Evolutionary conservation across 2,113 vertebrate genomes (phyloP), one percentile per base, ranked within the genome.

Genomic region (Tupaia chinensis): DNA sequence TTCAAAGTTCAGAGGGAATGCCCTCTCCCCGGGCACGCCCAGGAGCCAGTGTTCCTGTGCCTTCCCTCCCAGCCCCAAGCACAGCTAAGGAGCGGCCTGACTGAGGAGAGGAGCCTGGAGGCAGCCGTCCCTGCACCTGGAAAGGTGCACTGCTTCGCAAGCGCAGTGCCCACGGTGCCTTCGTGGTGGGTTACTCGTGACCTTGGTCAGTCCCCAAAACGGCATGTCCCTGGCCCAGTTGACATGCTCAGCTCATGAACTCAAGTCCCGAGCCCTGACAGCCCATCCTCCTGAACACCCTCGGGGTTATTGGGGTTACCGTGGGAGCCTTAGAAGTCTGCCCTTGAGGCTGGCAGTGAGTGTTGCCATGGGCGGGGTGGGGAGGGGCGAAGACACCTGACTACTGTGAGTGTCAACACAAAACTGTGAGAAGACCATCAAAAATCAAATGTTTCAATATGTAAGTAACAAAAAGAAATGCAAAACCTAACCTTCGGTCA

Each of bases 81-180:
- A 20, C 58, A 9, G 53, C 15, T 23, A 3, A 25, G 69, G 29
- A 27, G 74, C 8, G n/a, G n/a, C 20, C 82, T 79, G 14, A 6
- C n/a, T 23, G 3, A 23, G 60, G 15, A n/a, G 68, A 19, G 29
- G 10, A 34, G 60, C 22, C 27, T 56, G n/a, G 6, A 3, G 54
- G 23, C 32, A 1, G 7, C 60, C 20, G 12, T 70, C 17, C 73
- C 58, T 27, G 4, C 3, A 17, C 66, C 73, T 19, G 14, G 60
- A n/a, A 16, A 54, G n/a, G 8, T 1, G 1, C 20, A 17, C 16
- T 0, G 1, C 5, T 23, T 65, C 2, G 60, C 20, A 9, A 34
- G 60, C 19, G 20, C 0, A 0, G 1, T 19, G 61, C 15, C n/a
- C 54, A 3, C 73, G 2, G n/a, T 15, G 32, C 6, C 1, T 87